phyloP scores from a whole-genome alignment of 1,140 invertebrate genomes.

The Ditylenchus dipsaci region DNA sequence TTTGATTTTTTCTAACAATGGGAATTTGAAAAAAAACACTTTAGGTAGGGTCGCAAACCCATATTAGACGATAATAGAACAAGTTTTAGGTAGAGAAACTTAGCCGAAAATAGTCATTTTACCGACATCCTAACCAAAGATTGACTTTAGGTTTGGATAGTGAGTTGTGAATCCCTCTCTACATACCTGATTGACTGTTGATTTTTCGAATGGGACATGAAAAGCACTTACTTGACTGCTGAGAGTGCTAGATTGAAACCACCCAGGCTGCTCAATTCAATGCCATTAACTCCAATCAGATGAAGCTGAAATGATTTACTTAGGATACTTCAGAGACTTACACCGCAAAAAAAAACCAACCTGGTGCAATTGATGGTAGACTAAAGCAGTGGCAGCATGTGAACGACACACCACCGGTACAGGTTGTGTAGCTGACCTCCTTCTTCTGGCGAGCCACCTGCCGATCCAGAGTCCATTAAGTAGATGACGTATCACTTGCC shows the following conservation, averaged over 20 bases:
- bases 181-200: no score
- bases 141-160: no score
- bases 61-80: no score
- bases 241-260: constrained; percentile 52
- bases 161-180: no score
- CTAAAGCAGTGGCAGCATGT: constrained; percentile 53
- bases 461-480: constrained; percentile 55
- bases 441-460: constrained; percentile 46
- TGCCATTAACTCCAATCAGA: constrained; percentile 44
- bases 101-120: no score
- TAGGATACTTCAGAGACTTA: neutral
- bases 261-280: constrained; percentile 9
- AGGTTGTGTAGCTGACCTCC: constrained; percentile 37
- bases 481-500: constrained; percentile 54
- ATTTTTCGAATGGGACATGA: no score
- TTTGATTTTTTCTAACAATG: no score
- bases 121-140: no score
- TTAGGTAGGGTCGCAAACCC: no score
- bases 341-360: constrained; percentile 19
- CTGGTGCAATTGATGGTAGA: constrained; percentile 57
- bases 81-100: no score
- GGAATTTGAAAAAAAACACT: no score
- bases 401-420: constrained; percentile 43
- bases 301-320: constrained; percentile 34
- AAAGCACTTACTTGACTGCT: constrained; percentile 46